Conservation (phyloP, 2,113 vertebrate species). For the Entelurus aequoreus region DNA sequence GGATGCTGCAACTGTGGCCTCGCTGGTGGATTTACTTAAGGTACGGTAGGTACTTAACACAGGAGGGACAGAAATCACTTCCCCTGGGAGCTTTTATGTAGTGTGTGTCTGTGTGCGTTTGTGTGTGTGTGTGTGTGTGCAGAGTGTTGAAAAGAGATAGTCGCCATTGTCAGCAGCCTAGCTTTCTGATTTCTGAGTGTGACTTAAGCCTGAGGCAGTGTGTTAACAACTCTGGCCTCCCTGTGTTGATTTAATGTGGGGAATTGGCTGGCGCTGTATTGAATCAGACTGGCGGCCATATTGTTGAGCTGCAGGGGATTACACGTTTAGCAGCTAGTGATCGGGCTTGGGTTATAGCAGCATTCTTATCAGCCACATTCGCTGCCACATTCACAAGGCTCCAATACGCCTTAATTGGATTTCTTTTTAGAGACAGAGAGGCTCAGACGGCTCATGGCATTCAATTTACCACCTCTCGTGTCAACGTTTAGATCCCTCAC, state of each 20-base stretch:
- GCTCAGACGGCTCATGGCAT: conserved; percentile 93
- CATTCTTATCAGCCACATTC: conserved; percentile 93
- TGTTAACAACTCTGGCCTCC: conserved; percentile 46
- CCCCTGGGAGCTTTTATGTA: conserved; percentile 62
- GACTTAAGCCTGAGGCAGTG: conserved; percentile 89
- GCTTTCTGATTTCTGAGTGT: conserved; percentile 61
- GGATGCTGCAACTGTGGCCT: conserved; percentile 55
- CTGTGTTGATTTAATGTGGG: conserved; percentile 90
- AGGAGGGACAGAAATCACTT: conserved; percentile 68
- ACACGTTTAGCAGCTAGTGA: conserved; percentile 90
- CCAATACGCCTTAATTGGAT: conserved; percentile 99
- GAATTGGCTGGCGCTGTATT: conserved; percentile 94
- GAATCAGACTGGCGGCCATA: conserved; percentile 74
- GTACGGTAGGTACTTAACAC: conserved; percentile 68
- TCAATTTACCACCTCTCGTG: conserved; percentile 87
- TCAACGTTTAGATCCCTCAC: conserved; percentile 85
- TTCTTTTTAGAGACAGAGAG: conserved; percentile 95
- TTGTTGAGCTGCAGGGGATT: conserved; percentile 92
- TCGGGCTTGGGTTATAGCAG: conserved; percentile 77
- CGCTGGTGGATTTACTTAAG: conserved; percentile 61
- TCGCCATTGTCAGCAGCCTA: conserved; percentile 55
- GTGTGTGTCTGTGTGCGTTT: conserved; percentile 31
- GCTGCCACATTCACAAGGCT: conserved; percentile 98
- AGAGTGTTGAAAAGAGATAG: conserved; percentile 45
- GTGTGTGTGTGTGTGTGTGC: conserved; percentile 26